These are phyloP conservation scores for Atethmia centrago DNA, from an alignment of 2,888 invertebrate species.

Conservation along the genomic window DNA sequence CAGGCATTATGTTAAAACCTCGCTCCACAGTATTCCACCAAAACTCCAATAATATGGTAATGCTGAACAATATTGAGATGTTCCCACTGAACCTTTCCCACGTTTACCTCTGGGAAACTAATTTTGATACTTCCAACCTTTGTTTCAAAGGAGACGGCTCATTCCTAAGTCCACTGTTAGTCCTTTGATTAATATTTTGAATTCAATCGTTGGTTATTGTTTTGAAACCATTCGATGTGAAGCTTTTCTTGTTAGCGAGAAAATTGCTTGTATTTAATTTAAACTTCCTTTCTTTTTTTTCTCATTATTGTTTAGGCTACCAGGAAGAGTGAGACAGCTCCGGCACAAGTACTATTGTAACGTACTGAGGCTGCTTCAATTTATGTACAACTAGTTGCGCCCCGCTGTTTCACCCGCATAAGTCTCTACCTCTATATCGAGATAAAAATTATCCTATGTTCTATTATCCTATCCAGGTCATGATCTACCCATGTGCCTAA, in stretches of 20 bases:
- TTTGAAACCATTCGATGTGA: conserved; percentile 22
- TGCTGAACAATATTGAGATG: conserved; percentile 58
- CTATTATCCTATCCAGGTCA: too few relatives aligned
- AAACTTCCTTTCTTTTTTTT: not conserved
- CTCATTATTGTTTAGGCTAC: too few relatives aligned
- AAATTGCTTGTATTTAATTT: conserved; percentile 6
- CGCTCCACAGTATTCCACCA: conserved; percentile 15
- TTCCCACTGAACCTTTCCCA: conserved; percentile 17
- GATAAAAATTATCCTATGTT: too few relatives aligned
- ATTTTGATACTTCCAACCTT: conserved; percentile 57
- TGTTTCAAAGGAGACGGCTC: conserved; percentile 44
- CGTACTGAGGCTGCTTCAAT: too few relatives aligned
- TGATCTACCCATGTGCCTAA: too few relatives aligned
- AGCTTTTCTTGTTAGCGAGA: not conserved
- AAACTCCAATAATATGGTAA: conserved; percentile 65
- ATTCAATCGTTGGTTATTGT: conserved; percentile 26
- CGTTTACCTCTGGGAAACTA: conserved; percentile 42
- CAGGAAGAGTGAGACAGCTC: too few relatives aligned
- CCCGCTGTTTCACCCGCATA: too few relatives aligned
- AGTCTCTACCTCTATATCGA: too few relatives aligned
- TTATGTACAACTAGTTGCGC: too few relatives aligned
- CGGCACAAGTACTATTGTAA: too few relatives aligned
- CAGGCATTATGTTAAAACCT: conserved; percentile 25
- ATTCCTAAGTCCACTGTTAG: conserved; percentile 42
- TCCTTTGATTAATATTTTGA: conserved; percentile 49